These are phyloP conservation scores for Rhynchonycteris naso DNA, from an alignment of 2,797 vertebrate species.

Conservation along the genomic window DNA sequence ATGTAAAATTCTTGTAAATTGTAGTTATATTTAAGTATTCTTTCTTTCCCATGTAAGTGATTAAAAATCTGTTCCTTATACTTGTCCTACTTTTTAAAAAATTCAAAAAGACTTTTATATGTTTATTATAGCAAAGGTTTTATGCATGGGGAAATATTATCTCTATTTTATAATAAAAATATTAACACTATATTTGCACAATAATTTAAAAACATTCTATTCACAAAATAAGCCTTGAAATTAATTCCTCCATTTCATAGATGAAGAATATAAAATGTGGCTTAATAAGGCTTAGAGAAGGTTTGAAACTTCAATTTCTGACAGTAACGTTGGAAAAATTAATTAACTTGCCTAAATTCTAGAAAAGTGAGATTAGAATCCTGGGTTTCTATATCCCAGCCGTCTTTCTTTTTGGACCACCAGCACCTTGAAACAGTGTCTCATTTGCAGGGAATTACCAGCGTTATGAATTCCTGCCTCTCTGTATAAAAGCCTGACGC, in stretches of 20 bases:
- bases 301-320: background rate
- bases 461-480: background rate
- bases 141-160: conserved; percentile 50
- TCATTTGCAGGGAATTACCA: background rate
- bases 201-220: conserved; percentile 22
- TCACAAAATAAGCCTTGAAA: conserved; percentile 16
- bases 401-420: background rate
- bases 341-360: background rate
- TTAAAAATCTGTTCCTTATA: conserved; percentile 8
- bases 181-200: conserved; percentile 50
- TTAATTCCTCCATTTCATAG: background rate
- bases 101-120: background rate
- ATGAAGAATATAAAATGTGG: background rate
- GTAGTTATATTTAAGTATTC: conserved; percentile 37
- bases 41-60: background rate
- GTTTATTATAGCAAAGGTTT: conserved; percentile 45
- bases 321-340: background rate
- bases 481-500: background rate
- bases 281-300: background rate
- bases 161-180: conserved; percentile 26
- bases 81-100: conserved; percentile 12
- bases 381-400: background rate
- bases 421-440: background rate
- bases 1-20: background rate
- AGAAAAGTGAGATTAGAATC: background rate